Base-by-base conservation (phyloP, 2,113 vertebrate species). In the Bubalus kerabau region DNA sequence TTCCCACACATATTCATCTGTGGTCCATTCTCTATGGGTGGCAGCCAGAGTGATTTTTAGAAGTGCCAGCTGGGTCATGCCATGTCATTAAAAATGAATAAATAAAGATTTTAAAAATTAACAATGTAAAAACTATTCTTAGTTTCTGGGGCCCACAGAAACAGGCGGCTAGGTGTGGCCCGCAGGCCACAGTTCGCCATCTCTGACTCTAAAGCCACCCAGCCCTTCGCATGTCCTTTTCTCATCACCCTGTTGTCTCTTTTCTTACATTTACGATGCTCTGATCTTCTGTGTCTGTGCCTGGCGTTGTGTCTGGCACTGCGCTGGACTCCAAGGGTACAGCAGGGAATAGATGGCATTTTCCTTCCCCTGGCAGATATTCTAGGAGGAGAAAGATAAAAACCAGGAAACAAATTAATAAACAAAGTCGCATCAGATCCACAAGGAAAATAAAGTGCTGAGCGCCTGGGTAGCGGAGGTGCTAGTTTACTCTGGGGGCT, bases 221-320 rank as follows among this genome's bases (percentile, higher is more conserved):
- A 5, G 21, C 1, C 5, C 1, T n/a, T 24, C 12, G 7, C 8
- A 0, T 9, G 23, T 7, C 46, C 32, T 40, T 57, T 64, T 57
- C 50, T 48, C 21, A 4, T 43, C 8, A 36, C n/a, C 7, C 15
- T 50, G 4, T 8, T 21, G 21, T n/a, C 52, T 94, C 24, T 24
- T 81, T 76, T 30, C 24, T 71, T 9, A 28, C 11, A 46, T 5
- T 30, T 30, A 64, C 4, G 40, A 2, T 5, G 40, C 6, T 21
- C 24, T 74, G 64, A 4, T 57, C 43, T 9, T 9, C 60, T 2
- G 6, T n/a, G 12, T 19, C 40, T 85, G 3, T 30, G 26, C 23
- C 6, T 83, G 36, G 91, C 8, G 60, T 57, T 36, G 2, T 40
- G 12, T 74, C 78, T 54, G 7, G 67, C 46, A 2, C 54, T 32